These are phyloP conservation scores for Hydrolagus affinis DNA, from an alignment of 2,113 vertebrate genomes.

Conservation along the genomic window DNA sequence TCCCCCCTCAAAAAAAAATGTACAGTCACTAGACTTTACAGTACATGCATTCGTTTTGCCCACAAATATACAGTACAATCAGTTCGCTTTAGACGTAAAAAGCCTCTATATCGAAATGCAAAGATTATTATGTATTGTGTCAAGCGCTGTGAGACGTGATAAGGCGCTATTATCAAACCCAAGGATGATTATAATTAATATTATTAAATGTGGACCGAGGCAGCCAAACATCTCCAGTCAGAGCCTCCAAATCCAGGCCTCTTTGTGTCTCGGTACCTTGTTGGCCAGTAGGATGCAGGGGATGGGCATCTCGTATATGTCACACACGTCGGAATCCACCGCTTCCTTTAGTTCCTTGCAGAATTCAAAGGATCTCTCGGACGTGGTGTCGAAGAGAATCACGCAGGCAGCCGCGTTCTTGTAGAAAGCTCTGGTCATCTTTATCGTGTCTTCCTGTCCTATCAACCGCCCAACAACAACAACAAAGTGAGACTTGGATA, in stretches of 20 bases:
- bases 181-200: neutral
- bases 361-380: constrained; percentile 13
- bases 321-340: neutral
- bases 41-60: too few relatives aligned
- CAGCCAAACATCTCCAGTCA: neutral
- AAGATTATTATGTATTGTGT: too few relatives aligned
- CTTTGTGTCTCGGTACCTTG: neutral
- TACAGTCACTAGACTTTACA: too few relatives aligned
- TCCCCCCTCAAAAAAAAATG: too few relatives aligned
- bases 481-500: too few relatives aligned
- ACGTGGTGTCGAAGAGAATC: constrained; percentile 14
- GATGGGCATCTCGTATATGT: neutral
- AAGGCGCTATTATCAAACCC: neutral
- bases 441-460: constrained; percentile 9
- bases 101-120: too few relatives aligned
- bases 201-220: neutral
- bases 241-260: neutral
- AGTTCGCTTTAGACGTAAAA: too few relatives aligned
- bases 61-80: too few relatives aligned
- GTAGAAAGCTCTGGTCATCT: constrained; percentile 28
- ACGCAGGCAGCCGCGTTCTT: constrained; percentile 16
- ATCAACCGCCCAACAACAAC: too few relatives aligned
- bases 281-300: constrained; percentile 29
- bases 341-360: neutral
- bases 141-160: neutral